Base-by-base conservation (phyloP, 2,797 vertebrate species). In the Schizopygopsis pylzovi region DNA sequence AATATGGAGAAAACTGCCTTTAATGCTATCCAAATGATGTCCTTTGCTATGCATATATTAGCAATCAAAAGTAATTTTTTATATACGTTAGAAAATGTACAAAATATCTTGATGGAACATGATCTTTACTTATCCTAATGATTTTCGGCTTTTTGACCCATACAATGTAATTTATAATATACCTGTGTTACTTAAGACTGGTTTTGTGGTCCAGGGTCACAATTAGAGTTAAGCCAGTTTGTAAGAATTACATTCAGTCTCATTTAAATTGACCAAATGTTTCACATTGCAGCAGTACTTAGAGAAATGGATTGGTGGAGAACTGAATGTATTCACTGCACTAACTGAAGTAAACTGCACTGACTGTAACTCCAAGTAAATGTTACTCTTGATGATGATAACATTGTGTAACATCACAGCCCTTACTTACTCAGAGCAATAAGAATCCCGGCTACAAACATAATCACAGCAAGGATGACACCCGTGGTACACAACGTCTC, bases 381-480 rank as follows among this genome's bases (percentile, higher is more conserved):
- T 25, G 22, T 13, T 65, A 15, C 47, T 52, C 72, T 39, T 78
- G 52, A 41, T n/a, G 37, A 77, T n/a, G 28, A 56, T 22, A 15
- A 77, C 20, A 39, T 28, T 22, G 33, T 61, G n/a, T 63, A 83
- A 47, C 16, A 63, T 49, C 16, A 37, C 25, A 20, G 25, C n/a
- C 20, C 0, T 75, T 79, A 96, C 96, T 94, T 93, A 96, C 96
- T 95, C 89, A 96, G 86, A 77, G 96, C 96, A 89, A 96, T 96
- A 85, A 96, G 91, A 91, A 96, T 96, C 87, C 96, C 96, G 33
- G 90, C 83, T 61, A 96, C 91, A 89, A 94, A 96, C 95, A 96
- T 95, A 81, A 96, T 7, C 47, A 93, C 87, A 59, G 93, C 95
- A 1, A 96, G 93, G 90, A 95, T 91, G 67, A 96, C 91, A 16